Evolutionary conservation across 2,797 vertebrate genomes (phyloP).

Genomic region (Aphelocoma californica): DNA sequence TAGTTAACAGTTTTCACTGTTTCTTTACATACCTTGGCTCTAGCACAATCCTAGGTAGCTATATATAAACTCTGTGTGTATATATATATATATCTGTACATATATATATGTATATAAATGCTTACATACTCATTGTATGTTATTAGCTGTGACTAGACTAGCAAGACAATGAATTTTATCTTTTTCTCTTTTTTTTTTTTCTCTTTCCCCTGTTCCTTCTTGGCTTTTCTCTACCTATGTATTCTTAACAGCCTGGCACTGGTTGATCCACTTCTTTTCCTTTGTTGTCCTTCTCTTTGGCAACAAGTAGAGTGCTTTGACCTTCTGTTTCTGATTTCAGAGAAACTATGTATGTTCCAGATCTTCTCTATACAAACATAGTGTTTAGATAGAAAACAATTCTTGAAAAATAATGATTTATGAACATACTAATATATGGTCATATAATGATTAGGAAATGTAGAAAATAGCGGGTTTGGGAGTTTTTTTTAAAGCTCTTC

Average conservation of each 20-base stretch:
- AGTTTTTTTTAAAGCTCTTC: not conserved
- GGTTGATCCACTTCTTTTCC: not conserved
- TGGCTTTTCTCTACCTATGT: not conserved
- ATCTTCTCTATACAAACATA: not conserved
- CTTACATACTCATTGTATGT: not conserved
- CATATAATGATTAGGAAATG: not conserved
- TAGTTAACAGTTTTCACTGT: not conserved
- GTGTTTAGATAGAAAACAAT: not conserved
- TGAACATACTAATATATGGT: not conserved
- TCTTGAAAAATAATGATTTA: not conserved
- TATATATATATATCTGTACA: accelerated
- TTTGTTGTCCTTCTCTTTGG: not conserved
- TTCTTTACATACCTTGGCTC: not conserved
- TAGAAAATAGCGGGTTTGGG: not conserved
- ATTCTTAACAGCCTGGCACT: not conserved
- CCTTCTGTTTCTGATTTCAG: not conserved
- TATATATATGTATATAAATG: too few species aligned
- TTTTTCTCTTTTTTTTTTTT: not conserved
- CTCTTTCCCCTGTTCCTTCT: not conserved
- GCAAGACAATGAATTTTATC: not conserved
- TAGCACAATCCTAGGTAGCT: not conserved
- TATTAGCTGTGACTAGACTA: not conserved
- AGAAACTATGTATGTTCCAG: not conserved
- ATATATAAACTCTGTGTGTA: not conserved
- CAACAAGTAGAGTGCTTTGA: not conserved